These are phyloP conservation scores for Heterotis niloticus DNA, from an alignment of 2,113 vertebrate species.

Conservation along the genomic window DNA sequence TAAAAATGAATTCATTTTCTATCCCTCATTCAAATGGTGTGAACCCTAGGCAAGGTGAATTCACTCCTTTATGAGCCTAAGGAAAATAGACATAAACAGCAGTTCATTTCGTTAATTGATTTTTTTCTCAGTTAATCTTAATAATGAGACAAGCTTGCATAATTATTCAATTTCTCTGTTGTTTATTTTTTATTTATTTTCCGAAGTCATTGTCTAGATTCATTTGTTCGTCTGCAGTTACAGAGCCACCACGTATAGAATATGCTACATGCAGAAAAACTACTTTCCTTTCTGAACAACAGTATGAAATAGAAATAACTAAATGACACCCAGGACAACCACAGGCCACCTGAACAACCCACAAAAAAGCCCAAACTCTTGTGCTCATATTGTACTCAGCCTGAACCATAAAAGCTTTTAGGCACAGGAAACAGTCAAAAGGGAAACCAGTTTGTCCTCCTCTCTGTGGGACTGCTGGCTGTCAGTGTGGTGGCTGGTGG, in stretches of 20 bases:
- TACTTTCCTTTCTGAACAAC: neutral
- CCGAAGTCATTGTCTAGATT: neutral
- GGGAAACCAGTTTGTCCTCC: slow-evolving; percentile 59
- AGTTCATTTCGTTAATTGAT: too few species aligned
- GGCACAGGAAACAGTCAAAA: slow-evolving; percentile 53
- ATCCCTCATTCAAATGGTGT: too few species aligned
- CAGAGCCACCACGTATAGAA: neutral
- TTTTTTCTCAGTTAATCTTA: neutral
- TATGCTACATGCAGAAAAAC: neutral
- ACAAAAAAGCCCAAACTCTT: slow-evolving; percentile 52
- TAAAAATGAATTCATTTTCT: too few species aligned
- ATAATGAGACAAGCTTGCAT: neutral
- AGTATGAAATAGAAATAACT: neutral
- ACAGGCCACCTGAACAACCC: slow-evolving; percentile 45
- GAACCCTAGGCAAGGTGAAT: too few species aligned
- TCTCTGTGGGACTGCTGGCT: slow-evolving; percentile 46
- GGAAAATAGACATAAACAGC: too few species aligned
- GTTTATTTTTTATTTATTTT: neutral
- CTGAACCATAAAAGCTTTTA: slow-evolving; percentile 41
- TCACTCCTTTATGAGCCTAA: too few species aligned
- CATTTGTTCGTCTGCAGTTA: neutral
- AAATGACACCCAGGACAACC: neutral
- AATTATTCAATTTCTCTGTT: slow-evolving; percentile 30
- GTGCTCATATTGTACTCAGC: slow-evolving; percentile 61
- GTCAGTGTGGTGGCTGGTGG: slow-evolving; percentile 42